Percentiles rank a stretch among this genome's conserved stretches.
These are phyloP conservation scores for Solea senegalensis DNA, from an alignment of 2,113 vertebrate genomes.

Conservation along the genomic window DNA sequence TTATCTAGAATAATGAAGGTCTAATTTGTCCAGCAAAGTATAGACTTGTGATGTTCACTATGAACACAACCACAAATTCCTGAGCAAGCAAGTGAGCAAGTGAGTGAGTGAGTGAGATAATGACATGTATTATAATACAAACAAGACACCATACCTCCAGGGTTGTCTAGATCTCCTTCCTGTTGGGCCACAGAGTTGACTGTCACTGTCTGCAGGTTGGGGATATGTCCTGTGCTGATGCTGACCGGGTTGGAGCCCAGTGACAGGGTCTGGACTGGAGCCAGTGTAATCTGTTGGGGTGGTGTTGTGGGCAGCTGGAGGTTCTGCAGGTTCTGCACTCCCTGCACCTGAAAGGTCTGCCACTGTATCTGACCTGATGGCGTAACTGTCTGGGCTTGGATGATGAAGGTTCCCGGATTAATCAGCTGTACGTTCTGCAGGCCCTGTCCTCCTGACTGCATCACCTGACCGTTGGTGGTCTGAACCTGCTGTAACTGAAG, in stretches of 20 bases:
- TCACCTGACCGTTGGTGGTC: conserved; percentile 91
- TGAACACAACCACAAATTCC: background rate
- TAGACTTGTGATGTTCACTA: background rate
- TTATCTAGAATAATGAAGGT: background rate
- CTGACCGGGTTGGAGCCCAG: conserved; percentile 91
- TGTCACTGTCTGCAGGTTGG: conserved; percentile 97
- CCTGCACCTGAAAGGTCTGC: conserved; percentile 99
- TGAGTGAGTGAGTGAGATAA: background rate
- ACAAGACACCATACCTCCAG: conserved; percentile 84
- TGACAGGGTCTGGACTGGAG: conserved; percentile 95
- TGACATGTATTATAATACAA: background rate
- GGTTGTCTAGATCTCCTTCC: conserved; percentile 88
- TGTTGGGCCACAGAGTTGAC: conserved; percentile 94
- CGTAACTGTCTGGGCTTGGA: conserved; percentile 98
- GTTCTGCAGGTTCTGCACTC: conserved; percentile 98
- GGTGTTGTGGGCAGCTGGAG: conserved; percentile 95
- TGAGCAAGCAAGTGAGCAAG: background rate
- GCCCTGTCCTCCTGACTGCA: conserved; percentile 88
- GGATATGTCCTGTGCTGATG: conserved; percentile 93
- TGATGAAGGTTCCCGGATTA: conserved; percentile 98
- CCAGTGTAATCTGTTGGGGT: conserved; percentile 96
- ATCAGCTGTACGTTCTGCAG: conserved; percentile 96
- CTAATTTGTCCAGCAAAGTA: background rate
- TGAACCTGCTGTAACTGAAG: conserved; percentile 95
- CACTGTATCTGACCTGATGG: conserved; percentile 98